These are phyloP conservation scores for Hyalella azteca DNA, from an alignment of 2,888 invertebrate genomes.

Conservation along the genomic window DNA sequence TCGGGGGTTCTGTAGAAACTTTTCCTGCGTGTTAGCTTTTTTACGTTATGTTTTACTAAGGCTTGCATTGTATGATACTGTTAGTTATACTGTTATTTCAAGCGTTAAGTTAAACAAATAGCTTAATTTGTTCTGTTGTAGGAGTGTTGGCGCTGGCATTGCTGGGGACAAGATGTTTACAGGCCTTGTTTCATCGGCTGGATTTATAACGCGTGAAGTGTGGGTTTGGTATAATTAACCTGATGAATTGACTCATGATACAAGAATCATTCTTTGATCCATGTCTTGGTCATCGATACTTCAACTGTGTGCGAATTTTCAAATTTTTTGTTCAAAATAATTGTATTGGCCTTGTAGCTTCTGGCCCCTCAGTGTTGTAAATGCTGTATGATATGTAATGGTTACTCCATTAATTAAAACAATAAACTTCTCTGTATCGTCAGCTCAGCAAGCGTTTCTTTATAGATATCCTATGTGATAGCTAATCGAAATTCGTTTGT, in stretches of 20 bases:
- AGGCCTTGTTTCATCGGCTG: too few species aligned
- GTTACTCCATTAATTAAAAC: conserved; percentile 56
- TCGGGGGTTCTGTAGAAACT: conserved; percentile 16
- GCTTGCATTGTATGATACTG: conserved; percentile 23
- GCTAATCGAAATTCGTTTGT: too few species aligned
- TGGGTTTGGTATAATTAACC: too few species aligned
- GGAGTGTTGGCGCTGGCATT: conserved; percentile 20
- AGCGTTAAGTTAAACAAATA: conserved; percentile 32
- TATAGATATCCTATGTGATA: too few species aligned
- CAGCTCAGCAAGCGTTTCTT: conserved; percentile 3
- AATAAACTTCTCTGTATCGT: conserved; percentile 49
- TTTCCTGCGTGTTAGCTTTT: neutral
- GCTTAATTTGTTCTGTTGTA: conserved; percentile 21
- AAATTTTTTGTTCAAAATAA: too few species aligned
- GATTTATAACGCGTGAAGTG: too few species aligned
- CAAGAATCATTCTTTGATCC: too few species aligned
- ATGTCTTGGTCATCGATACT: too few species aligned
- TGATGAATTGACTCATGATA: too few species aligned
- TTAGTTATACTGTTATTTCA: conserved; percentile 24
- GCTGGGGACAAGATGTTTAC: neutral
- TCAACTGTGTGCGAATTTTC: too few species aligned
- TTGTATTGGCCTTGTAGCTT: conserved; percentile 14
- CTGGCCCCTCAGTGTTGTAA: conserved; percentile 50
- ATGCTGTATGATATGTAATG: conserved; percentile 59
- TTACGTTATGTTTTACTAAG: conserved; percentile 27